Evolutionary conservation across 2,797 vertebrate species (phyloP).

Genomic region (Bradypodion ventrale): DNA sequence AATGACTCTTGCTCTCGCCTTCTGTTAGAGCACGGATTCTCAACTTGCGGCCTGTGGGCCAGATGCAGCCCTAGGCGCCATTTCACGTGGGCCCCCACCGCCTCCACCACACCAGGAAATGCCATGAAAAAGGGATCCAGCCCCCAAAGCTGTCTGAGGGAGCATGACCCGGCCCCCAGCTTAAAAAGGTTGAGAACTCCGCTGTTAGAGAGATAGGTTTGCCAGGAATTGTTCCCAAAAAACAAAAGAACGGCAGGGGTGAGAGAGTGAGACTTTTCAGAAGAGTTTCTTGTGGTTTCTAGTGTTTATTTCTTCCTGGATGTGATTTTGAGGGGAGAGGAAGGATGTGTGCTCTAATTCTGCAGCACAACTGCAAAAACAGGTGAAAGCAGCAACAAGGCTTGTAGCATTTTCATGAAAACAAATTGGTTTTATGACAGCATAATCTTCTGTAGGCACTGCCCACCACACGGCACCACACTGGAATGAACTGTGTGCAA

Average conservation of each 20-base stretch:
- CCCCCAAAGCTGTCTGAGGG: no score
- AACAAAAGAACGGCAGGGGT: not conserved
- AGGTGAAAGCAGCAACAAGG: not conserved
- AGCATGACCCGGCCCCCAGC: no score
- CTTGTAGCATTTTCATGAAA: not conserved
- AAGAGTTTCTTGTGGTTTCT: not conserved
- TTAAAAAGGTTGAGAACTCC: no score
- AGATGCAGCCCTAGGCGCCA: no score
- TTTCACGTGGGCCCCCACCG: no score
- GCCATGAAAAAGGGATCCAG: no score
- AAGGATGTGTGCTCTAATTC: not conserved
- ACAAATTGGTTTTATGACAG: not conserved
- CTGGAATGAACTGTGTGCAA: no score
- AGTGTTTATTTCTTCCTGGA: not conserved
- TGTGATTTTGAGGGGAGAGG: not conserved
- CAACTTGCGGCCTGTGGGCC: no score
- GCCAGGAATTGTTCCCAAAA: not conserved
- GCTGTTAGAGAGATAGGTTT: not conserved
- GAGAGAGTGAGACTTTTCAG: not conserved
- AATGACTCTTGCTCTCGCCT: not conserved
- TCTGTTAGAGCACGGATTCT: no score
- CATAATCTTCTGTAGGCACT: not conserved
- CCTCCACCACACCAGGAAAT: no score
- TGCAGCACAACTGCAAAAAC: not conserved
- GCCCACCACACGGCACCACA: not conserved